Base-by-base conservation (phyloP, 2,888 invertebrate genomes). In the Trilocha varians region DNA sequence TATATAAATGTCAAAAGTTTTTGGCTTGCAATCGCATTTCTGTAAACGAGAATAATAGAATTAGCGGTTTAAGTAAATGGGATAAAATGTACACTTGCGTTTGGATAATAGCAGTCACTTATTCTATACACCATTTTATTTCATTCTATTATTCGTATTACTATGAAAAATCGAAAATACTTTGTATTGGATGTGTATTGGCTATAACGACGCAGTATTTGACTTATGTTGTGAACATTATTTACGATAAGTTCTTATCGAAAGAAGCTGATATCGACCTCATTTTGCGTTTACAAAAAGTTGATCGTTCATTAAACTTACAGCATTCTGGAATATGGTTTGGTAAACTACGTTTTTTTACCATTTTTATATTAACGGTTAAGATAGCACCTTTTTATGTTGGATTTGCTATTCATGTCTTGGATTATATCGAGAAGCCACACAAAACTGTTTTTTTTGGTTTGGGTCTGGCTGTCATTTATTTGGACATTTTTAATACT, bases 41-140 rank as follows among this genome's bases (percentile, higher is more conserved):
- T 17, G 49, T 67, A 38, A 58, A 43, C 42, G 43, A 61, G 1
- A 52, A 56, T 15, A 36, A 39, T 13, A 44, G 59, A 2, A 46
- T 47, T 39, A 15, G 16, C 6, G 44, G 47, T 17, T 46, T 45
- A 32, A 5, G 44, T 43, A 25, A 25, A n/a, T 36, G 40, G 48
- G 61, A 49, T 47, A 61, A 53, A 36, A 46, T 54, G 13, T 67
- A 63, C 33, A 47, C 62, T 1, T 36, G 56, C 5, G 3, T 58
- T 15, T 60, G 59, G 47, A 50, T 60, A 9, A 15, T 50, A 0
- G 44, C 42, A 1, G 50, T 48, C 6, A 53, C 50, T 0, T 33
- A 38, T 13, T 63, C 68, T 1, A 45, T 48, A 38, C 16, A 15
- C 35, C 44, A 48, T 13, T 53, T 45, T 13, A 42, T 47, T 18